Percentiles rank a stretch among this genome's conserved stretches.
Conservation (phyloP, 2,113 vertebrate genomes). For the Abramis brama region DNA sequence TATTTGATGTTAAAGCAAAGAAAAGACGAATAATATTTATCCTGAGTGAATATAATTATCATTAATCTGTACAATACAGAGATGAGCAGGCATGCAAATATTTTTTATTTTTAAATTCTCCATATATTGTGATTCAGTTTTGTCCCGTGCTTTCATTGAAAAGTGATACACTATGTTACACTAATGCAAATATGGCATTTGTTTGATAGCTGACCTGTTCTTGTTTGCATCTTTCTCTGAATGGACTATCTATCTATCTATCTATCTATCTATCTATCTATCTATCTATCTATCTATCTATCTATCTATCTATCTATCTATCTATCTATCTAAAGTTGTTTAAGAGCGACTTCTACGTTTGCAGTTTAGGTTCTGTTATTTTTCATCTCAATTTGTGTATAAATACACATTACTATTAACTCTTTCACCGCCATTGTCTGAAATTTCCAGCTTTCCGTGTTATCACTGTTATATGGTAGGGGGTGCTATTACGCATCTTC, state of each 20-base stretch:
- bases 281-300: too few species aligned
- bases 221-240: background rate
- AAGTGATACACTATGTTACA: background rate
- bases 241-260: background rate
- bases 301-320: too few species aligned
- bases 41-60: background rate
- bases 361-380: too few species aligned
- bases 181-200: background rate
- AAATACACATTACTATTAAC: too few species aligned
- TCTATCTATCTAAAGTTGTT: too few species aligned
- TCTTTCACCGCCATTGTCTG: too few species aligned
- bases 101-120: background rate
- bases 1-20: background rate
- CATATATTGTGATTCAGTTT: background rate
- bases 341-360: too few species aligned
- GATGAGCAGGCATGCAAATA: background rate
- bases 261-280: too few species aligned
- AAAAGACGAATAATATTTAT: background rate
- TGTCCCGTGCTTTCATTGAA: background rate
- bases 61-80: background rate
- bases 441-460: too few species aligned
- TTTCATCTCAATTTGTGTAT: too few species aligned
- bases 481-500: too few species aligned
- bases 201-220: background rate
- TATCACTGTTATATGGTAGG: too few species aligned